Conservation (phyloP, 2,888 invertebrate species). For the Merodon equestris region DNA sequence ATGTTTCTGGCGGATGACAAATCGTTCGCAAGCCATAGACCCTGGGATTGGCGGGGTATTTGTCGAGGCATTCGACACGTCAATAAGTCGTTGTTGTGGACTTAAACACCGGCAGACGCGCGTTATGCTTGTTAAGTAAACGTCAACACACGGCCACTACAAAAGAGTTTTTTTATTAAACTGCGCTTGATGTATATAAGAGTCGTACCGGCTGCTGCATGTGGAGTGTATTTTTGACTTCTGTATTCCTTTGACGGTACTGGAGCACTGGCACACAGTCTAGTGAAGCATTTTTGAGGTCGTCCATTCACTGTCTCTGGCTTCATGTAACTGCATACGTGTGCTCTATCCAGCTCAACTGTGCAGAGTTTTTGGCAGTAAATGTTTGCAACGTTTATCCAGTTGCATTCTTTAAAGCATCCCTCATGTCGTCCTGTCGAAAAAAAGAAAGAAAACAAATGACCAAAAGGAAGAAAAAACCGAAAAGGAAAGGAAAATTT, state of each 20-base stretch:
- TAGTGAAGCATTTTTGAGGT: slow-evolving; percentile 48
- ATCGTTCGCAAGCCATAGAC: slow-evolving; percentile 23
- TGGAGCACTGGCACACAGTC: not conserved
- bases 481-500: not conserved
- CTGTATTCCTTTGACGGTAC: not conserved
- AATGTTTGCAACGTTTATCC: slow-evolving; percentile 43
- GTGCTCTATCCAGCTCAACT: slow-evolving; percentile 5
- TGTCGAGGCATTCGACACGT: no score
- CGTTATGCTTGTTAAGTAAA: no score
- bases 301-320: not conserved
- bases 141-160: no score
- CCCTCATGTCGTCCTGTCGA: slow-evolving; percentile 2
- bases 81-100: no score
- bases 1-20: slow-evolving; percentile 34
- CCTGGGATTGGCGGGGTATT: no score
- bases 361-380: slow-evolving; percentile 33
- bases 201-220: no score
- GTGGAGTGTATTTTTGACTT: no score
- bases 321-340: slow-evolving; percentile 25
- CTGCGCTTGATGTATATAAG: no score
- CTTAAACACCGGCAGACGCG: no score
- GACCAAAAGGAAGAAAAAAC: no score
- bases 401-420: slow-evolving; percentile 45
- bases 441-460: no score
- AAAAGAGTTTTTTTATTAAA: no score